These are phyloP conservation scores for Tautogolabrus adspersus DNA, from an alignment of 2,113 vertebrate species.

Conservation along the genomic window DNA sequence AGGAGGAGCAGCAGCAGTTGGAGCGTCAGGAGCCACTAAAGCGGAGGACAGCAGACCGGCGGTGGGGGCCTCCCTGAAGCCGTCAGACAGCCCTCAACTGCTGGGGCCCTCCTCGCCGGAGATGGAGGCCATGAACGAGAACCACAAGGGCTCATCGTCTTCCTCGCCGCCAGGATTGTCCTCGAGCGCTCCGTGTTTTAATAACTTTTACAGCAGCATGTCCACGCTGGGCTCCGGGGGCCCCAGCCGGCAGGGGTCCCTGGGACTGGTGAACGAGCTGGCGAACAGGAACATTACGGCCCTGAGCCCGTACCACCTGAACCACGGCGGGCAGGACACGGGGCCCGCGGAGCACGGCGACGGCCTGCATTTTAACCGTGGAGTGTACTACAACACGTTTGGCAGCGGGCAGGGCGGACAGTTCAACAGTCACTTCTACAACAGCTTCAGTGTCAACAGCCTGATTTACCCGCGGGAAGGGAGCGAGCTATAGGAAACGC, in stretches of 20 bases:
- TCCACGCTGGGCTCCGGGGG: constrained; percentile 82
- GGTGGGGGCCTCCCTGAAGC: constrained; percentile 73
- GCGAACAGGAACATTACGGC: constrained; percentile 86
- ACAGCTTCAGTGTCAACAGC: constrained; percentile 96
- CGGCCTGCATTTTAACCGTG: constrained; percentile 83
- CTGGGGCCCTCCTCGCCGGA: constrained; percentile 87
- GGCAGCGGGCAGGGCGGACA: constrained; percentile 87
- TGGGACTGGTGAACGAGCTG: constrained; percentile 85
- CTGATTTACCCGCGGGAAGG: constrained; percentile 94
- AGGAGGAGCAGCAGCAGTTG: constrained; percentile 69
- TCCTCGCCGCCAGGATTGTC: constrained; percentile 82
- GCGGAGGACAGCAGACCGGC: constrained; percentile 82
- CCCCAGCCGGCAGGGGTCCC: constrained; percentile 76
- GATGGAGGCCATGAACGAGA: constrained; percentile 83
- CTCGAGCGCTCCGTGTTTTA: constrained; percentile 86
- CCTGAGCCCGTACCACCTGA: constrained; percentile 79
- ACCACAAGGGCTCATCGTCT: constrained; percentile 83
- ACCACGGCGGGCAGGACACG: constrained; percentile 58
- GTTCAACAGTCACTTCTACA: constrained; percentile 91
- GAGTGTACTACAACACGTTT: constrained; percentile 92
- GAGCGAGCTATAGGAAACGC: constrained; percentile 87
- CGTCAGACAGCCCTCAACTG: constrained; percentile 85
- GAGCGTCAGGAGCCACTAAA: constrained; percentile 77
- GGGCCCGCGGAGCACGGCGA: constrained; percentile 83
- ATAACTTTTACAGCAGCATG: constrained; percentile 94